phyloP scores from a whole-genome alignment of 2,888 invertebrate species.

The Glomeris marginata region DNA sequence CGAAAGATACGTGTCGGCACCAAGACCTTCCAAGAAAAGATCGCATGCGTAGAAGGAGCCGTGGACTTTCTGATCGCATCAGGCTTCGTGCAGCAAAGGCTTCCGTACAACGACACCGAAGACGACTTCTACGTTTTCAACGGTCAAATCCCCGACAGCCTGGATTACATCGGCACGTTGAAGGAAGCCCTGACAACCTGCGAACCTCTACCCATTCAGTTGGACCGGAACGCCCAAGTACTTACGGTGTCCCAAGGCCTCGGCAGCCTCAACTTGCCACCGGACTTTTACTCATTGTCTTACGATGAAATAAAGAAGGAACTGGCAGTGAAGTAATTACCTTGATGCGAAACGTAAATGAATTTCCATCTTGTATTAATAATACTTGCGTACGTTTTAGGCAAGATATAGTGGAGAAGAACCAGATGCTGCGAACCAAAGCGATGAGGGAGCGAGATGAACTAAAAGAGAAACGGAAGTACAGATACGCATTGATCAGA shows the following conservation, averaged over 20 bases:
- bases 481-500: constrained; percentile 69
- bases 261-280: constrained; percentile 46
- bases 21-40: constrained; percentile 62
- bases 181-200: constrained; percentile 62
- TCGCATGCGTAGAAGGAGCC: constrained; percentile 61
- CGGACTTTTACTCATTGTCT: constrained; percentile 66
- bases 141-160: constrained; percentile 5
- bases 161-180: constrained; percentile 38
- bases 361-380: neutral
- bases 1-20: constrained; percentile 77
- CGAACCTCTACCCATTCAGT: constrained; percentile 62
- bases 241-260: constrained; percentile 54
- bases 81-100: constrained; percentile 53
- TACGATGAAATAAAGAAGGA: constrained; percentile 73
- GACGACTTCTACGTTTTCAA: constrained; percentile 54
- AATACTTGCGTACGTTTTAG: constrained; percentile 30
- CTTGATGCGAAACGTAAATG: neutral
- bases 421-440: constrained; percentile 74
- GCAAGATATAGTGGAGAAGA: constrained; percentile 58
- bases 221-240: constrained; percentile 74
- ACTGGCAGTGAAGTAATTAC: constrained; percentile 48
- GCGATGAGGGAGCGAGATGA: constrained; percentile 91
- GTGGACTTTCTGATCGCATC: constrained; percentile 65
- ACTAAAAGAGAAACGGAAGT: constrained; percentile 57
- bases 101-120: constrained; percentile 38